phyloP scores from a whole-genome alignment of 2,797 vertebrate genomes.

The Psittacula derbiana region DNA sequence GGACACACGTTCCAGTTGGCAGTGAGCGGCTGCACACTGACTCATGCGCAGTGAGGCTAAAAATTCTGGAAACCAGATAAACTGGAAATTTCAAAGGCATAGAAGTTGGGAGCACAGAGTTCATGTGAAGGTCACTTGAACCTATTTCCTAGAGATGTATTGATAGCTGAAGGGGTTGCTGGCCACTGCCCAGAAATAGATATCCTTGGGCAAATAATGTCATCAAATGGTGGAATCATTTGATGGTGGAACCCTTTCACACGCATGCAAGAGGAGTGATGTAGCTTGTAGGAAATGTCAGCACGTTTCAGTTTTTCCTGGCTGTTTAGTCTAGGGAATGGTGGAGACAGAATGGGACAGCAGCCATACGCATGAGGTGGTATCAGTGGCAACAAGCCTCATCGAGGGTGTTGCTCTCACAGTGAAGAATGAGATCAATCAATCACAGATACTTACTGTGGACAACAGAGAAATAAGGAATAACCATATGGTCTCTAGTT shows the following conservation, averaged over 20 bases:
- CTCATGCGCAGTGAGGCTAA: constrained; percentile 4
- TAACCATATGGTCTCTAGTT: neutral
- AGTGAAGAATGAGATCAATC: neutral
- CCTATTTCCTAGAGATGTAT: constrained; percentile 48
- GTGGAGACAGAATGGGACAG: constrained; percentile 32
- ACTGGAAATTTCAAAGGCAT: constrained; percentile 55
- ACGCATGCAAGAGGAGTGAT: neutral
- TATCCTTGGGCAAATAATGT: constrained; percentile 42
- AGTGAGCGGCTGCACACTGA: neutral
- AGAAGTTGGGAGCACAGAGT: constrained; percentile 8
- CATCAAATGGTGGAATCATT: constrained; percentile 49
- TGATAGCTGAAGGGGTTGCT: constrained; percentile 54
- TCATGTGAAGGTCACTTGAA: constrained; percentile 59
- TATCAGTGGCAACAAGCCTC: neutral
- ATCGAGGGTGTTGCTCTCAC: neutral
- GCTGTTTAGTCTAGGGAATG: constrained; percentile 39
- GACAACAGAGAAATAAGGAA: neutral
- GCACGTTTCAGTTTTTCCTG: constrained; percentile 66
- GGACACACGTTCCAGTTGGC: constrained; percentile 32
- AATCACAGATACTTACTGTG: neutral
- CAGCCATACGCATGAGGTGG: neutral
- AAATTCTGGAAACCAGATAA: constrained; percentile 36
- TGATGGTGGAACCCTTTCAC: constrained; percentile 47
- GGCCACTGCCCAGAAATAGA: constrained; percentile 37
- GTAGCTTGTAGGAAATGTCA: constrained; percentile 58